Evolutionary conservation across 2,888 invertebrate species (phyloP), one percentile per base, ranked within the genome.

Genomic region (Amphiduros pacificus): DNA sequence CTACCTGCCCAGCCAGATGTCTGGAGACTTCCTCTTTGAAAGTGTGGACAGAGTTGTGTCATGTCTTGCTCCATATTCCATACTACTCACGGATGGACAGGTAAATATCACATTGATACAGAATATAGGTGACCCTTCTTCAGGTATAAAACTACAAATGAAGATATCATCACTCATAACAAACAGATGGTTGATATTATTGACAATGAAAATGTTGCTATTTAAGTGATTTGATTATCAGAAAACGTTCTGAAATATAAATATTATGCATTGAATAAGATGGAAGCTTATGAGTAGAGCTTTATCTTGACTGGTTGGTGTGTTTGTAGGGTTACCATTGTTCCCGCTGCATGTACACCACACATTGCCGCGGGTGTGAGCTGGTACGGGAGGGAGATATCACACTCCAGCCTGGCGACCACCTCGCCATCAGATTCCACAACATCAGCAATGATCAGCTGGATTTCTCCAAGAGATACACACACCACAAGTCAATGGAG

Each of bases 321-420:
- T n/a, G 17, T 56, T 56, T 64, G 5, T 72, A 88, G 87, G 88
- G 87, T 58, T 82, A 85, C 65, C 84, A 81, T 61, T 88, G 88
- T 73, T 87, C 87, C 14, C 83, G 87, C 1, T 88, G 88, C 73
- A 81, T 86, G 68, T 87, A 84, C 72, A 83, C 84, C 9, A 77
- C 81, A 5, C 85, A 86, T 71, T 88, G 88, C 72, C 80, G 82
- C 6, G 88, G 88, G 17, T 88, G 88, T 73, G 81, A 82, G 52
- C 80, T 88, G 32, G 65, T 73, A 11, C 66, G 74, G 3, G 74
- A 76, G 32, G 75, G 74, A 17, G 75, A 85, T 69, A 80, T 87
- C 3, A 80, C 74, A 54, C 77, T 88, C n/a, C 84, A 84, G 65
- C 84, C 85, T 20, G 85, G 85, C 5, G 87, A 88, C 71, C 85